A percentile compares a stretch with the other conserved stretches of the same genome.
These are phyloP conservation scores for Oryzias woworae DNA, from an alignment of 2,113 vertebrate genomes.

Conservation along the genomic window DNA sequence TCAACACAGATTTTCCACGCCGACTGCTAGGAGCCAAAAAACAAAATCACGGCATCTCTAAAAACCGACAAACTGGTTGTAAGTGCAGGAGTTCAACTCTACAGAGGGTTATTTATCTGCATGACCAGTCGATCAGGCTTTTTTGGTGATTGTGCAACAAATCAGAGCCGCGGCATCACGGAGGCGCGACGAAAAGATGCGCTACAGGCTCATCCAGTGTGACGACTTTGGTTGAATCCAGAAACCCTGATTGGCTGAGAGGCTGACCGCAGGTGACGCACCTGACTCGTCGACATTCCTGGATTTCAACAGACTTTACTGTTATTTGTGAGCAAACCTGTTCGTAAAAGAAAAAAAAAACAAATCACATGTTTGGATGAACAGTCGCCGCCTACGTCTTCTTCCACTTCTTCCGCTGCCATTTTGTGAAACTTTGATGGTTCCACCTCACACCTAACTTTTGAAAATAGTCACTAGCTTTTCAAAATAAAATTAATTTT, in stretches of 20 bases:
- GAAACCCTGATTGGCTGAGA: conserved; percentile 47
- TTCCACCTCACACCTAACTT: neutral
- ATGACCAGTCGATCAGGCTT: conserved; percentile 64
- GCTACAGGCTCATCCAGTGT: conserved; percentile 74
- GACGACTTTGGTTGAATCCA: conserved; percentile 32
- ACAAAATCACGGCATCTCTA: conserved; percentile 43
- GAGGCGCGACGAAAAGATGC: conserved; percentile 57
- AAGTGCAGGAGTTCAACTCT: conserved; percentile 18
- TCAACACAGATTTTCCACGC: too few species aligned
- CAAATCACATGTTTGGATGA: conserved; percentile 13
- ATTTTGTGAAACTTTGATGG: neutral
- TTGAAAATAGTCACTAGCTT: too few species aligned
- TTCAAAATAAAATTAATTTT: too few species aligned
- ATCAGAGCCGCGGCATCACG: conserved; percentile 63
- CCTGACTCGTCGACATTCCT: conserved; percentile 59
- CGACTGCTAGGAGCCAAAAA: too few species aligned
- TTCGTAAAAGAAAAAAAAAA: conserved; percentile 25
- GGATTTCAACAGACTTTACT: conserved; percentile 6
- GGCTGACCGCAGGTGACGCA: conserved; percentile 32
- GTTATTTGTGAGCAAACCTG: conserved; percentile 31
- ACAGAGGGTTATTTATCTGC: conserved; percentile 30
- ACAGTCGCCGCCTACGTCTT: neutral
- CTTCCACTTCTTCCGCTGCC: conserved; percentile 2
- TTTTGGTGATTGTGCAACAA: conserved; percentile 69
- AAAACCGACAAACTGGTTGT: conserved; percentile 53